Evolutionary conservation across 2,113 vertebrate genomes (phyloP).

Genomic region (Myrmophylax atrothorax): DNA sequence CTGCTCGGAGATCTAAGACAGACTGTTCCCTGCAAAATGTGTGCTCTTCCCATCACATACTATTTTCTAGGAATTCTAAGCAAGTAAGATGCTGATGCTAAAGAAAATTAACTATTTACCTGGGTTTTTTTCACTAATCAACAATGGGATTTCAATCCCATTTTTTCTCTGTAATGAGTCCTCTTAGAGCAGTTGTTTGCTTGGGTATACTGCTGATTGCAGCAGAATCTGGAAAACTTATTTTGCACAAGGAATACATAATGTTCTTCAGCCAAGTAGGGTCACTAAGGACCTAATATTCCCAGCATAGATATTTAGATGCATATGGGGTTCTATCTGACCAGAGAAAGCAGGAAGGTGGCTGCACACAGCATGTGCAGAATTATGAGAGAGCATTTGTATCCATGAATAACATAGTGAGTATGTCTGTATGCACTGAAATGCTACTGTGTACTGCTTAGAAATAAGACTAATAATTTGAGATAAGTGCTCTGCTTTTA

Average conservation of each 20-base stretch:
- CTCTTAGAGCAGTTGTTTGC: background rate
- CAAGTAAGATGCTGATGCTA: background rate
- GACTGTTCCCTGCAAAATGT: background rate
- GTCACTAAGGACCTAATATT: background rate
- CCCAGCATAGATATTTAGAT: background rate
- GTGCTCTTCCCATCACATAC: background rate
- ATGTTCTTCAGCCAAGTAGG: background rate
- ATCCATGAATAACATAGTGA: background rate
- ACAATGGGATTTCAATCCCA: background rate
- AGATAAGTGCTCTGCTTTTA: background rate
- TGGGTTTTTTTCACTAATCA: background rate
- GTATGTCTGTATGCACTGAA: background rate
- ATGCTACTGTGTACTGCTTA: background rate
- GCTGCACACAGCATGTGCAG: rapidly evolving
- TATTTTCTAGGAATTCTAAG: background rate
- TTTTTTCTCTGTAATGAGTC: background rate
- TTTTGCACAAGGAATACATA: background rate
- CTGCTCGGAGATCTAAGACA: background rate
- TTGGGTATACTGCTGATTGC: background rate
- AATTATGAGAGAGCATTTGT: background rate
- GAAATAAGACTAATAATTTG: background rate
- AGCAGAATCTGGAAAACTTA: background rate
- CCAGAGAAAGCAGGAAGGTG: background rate
- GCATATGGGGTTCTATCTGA: background rate
- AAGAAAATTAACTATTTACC: background rate